Percentiles rank a stretch among this genome's conserved stretches.
Conservation (phyloP, 2,797 vertebrate genomes). For the Moxostoma hubbsi region DNA sequence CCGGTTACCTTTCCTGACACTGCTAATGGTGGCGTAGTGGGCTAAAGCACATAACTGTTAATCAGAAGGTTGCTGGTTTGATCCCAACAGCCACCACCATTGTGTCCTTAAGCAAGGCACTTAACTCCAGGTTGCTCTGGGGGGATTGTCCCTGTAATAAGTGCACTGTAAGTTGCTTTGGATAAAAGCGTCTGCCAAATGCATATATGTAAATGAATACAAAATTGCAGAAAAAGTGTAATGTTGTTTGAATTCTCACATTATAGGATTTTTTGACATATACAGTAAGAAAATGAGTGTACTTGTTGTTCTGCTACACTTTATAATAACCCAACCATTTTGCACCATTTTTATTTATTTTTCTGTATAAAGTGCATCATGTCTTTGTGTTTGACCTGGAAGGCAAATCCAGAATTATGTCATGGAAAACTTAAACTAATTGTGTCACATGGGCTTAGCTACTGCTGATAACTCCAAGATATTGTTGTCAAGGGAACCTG, state of each 20-base stretch:
- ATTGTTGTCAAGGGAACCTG: constrained; percentile 75
- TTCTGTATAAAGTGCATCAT: constrained; percentile 52
- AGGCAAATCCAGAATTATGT: constrained; percentile 71
- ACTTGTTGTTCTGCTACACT: constrained; percentile 14
- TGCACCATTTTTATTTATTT: constrained; percentile 48
- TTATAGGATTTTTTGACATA: constrained; percentile 53
- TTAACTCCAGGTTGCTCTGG: no score
- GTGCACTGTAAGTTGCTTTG: no score
- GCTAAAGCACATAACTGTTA: no score
- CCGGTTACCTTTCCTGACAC: constrained; percentile 52
- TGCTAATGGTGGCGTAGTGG: no score
- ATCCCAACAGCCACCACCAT: no score
- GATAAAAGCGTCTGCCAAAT: no score
- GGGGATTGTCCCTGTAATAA: no score
- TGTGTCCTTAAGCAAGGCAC: no score
- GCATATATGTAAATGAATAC: no score
- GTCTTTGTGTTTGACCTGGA: constrained; percentile 69
- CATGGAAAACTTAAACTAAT: constrained; percentile 78
- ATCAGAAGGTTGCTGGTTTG: no score
- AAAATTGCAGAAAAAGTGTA: constrained; percentile 26
- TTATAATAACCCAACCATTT: constrained; percentile 21
- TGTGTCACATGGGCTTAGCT: constrained; percentile 75
- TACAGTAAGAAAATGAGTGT: no score
- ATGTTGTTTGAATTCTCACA: neutral
- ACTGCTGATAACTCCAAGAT: constrained; percentile 74